Conservation (phyloP, 1,140 invertebrate species). For the Acromyrmex echinatior region DNA sequence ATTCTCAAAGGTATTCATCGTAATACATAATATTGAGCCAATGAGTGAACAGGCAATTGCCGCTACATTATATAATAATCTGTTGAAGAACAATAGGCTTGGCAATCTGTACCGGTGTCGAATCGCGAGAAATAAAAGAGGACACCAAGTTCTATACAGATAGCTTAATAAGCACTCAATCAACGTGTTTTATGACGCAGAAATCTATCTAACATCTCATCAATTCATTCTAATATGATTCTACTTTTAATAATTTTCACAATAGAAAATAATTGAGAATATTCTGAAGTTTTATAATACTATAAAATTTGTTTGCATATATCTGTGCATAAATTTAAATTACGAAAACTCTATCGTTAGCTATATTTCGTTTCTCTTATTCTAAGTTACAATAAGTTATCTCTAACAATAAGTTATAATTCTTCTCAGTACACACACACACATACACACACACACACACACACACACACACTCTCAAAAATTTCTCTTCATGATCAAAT, state of each 20-base stretch:
- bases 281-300: background rate
- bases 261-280: background rate
- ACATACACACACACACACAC: too few relatives aligned
- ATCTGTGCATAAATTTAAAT: background rate
- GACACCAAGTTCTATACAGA: background rate
- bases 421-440: background rate
- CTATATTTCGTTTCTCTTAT: background rate
- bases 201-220: background rate
- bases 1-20: background rate
- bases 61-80: conserved; percentile 54
- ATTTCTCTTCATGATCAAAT: background rate
- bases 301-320: background rate
- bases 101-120: conserved; percentile 16
- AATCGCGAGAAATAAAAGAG: conserved; percentile 53
- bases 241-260: background rate
- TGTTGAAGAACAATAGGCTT: conserved; percentile 30
- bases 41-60: conserved; percentile 15
- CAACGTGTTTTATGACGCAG: conserved; percentile 13
- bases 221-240: background rate
- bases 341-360: background rate
- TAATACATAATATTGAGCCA: conserved; percentile 24
- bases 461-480: background rate
- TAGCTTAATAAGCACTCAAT: conserved; percentile 42
- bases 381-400: background rate
- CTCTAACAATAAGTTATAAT: background rate